These are phyloP conservation scores for Kryptolebias ocellatus DNA, from an alignment of 2,797 vertebrate genomes.

Conservation along the genomic window DNA sequence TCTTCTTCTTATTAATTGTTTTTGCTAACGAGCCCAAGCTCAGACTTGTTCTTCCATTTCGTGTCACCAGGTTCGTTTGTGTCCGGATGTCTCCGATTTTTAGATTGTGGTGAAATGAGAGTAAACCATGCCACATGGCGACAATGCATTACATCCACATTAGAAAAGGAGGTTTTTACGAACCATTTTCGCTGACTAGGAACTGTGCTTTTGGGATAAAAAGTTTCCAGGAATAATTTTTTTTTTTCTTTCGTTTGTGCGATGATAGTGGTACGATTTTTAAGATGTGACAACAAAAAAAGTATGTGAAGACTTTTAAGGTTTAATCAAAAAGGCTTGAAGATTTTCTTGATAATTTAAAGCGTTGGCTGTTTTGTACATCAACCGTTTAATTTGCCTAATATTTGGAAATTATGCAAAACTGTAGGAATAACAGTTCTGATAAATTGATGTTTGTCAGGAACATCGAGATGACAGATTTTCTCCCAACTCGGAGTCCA, in stretches of 20 bases:
- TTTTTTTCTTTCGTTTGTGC: constrained; percentile 7
- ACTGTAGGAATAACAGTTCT: no score
- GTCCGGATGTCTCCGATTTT: constrained; percentile 11
- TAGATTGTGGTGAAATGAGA: neutral
- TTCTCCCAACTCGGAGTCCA: no score
- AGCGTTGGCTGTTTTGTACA: constrained; percentile 1
- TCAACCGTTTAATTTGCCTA: neutral
- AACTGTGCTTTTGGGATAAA: neutral
- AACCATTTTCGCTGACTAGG: no score
- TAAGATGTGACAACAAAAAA: constrained; percentile 13
- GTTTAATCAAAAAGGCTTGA: constrained; percentile 14
- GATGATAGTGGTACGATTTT: constrained; percentile 43
- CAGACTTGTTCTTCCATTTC: neutral
- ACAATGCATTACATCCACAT: neutral
- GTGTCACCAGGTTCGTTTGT: constrained; percentile 18
- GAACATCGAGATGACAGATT: no score
- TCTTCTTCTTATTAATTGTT: no score
- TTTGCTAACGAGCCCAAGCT: neutral
- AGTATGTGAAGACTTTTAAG: neutral
- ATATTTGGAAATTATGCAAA: no score
- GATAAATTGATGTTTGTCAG: no score
- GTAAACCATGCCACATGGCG: neutral
- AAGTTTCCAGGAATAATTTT: neutral
- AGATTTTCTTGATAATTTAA: neutral
- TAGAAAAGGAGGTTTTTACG: no score